Evolutionary conservation across 1,140 invertebrate species (phyloP).

Genomic region (Metaphire vulgaris): DNA sequence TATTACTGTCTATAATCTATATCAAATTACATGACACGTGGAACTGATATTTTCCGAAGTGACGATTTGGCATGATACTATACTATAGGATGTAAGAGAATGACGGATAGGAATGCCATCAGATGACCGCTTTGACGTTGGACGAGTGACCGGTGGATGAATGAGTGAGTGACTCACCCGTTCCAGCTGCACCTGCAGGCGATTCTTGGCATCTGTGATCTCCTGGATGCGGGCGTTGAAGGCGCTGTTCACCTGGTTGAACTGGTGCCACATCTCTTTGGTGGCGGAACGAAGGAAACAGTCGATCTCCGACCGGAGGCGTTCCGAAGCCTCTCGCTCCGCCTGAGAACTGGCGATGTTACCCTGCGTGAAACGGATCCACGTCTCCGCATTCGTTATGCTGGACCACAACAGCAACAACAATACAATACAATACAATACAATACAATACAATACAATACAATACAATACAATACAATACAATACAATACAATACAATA

Average conservation of each 20-base stretch:
- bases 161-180: slow-evolving; percentile 61
- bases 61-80: too few species aligned
- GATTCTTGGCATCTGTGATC: slow-evolving; percentile 58
- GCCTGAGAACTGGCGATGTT: slow-evolving; percentile 74
- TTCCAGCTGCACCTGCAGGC: slow-evolving; percentile 74
- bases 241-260: slow-evolving; percentile 62
- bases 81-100: too few species aligned
- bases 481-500: not conserved
- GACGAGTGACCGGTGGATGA: too few species aligned
- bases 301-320: slow-evolving; percentile 70
- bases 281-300: slow-evolving; percentile 71
- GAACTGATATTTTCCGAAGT: too few species aligned
- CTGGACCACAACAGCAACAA: slow-evolving; percentile 45
- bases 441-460: not conserved
- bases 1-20: too few species aligned
- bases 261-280: slow-evolving; percentile 82
- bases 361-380: slow-evolving; percentile 76
- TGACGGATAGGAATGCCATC: too few species aligned
- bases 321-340: slow-evolving; percentile 71
- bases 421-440: not conserved
- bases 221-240: slow-evolving; percentile 49
- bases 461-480: not conserved
- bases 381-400: slow-evolving; percentile 73
- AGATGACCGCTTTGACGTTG: too few species aligned
- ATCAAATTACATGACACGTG: too few species aligned